phyloP scores from a whole-genome alignment of 1,140 invertebrate genomes.

The Aricia agestis region DNA sequence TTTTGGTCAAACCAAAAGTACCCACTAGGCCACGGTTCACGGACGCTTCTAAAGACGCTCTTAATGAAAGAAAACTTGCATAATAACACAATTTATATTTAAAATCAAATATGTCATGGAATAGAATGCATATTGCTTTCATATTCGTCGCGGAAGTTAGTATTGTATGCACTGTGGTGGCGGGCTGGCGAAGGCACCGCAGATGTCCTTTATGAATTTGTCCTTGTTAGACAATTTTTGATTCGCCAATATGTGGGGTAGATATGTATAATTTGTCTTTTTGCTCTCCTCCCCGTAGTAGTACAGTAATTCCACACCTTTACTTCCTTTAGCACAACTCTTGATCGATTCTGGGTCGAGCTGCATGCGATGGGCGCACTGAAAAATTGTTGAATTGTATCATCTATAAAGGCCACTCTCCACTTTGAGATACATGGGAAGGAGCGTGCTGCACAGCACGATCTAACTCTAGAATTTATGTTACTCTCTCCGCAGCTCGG shows the following conservation, averaged over 20 bases:
- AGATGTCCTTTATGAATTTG: conserved; percentile 42
- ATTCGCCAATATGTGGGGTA: conserved; percentile 53
- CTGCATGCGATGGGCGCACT: conserved; percentile 45
- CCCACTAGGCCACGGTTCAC: no score
- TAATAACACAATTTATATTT: neutral
- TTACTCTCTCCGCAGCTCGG: conserved; percentile 43
- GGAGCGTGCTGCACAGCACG: no score
- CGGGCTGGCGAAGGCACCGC: conserved; percentile 36
- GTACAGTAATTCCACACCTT: conserved; percentile 43
- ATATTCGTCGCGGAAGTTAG: conserved; percentile 3
- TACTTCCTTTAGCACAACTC: conserved; percentile 44
- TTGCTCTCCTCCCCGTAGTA: conserved; percentile 50
- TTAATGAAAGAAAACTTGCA: no score
- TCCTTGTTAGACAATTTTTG: conserved; percentile 27
- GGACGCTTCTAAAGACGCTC: no score
- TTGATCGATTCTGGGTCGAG: conserved; percentile 44
- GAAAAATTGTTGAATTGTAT: conserved; percentile 28
- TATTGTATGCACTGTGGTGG: conserved; percentile 33
- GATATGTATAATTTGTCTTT: conserved; percentile 36
- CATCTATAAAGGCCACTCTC: no score
- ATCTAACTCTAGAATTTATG: neutral
- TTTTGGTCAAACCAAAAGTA: no score
- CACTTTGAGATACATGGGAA: no score
- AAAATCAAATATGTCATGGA: neutral
- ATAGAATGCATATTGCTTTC: neutral